Base-by-base conservation (phyloP, 2,113 vertebrate species). In the Pyrgilauda ruficollis region DNA sequence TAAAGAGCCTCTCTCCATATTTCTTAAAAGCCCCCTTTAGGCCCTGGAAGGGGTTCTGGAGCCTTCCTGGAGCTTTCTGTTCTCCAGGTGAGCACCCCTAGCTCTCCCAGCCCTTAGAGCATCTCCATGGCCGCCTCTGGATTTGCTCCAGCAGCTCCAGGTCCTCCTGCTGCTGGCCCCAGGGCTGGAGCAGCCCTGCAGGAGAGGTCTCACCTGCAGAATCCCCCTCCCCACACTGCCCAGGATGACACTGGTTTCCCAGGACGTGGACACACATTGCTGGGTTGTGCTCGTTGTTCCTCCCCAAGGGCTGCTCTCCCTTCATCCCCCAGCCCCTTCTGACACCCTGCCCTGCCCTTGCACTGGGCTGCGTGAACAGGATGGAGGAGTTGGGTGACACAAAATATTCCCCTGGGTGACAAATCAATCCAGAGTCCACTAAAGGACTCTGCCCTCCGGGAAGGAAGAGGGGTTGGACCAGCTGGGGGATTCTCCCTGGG, bases 191-290 rank as follows among this genome's bases (percentile, higher is more conserved):
- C 27, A 75, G 31, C 2, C 3, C 49, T 87, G 9, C 39, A 50
- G 69, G 43, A 30, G 63, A 2, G 2, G 11, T 73, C n/a, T 43
- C 47, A 37, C 6, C 15, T 39, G 15, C 8, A 75, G 26, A 58
- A 63, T 27, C 43, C 0, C 39, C 24, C 37, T 56, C 0, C 1
- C n/a, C 75, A 55, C 0, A 0, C 35, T 56, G 9, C 80, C 58
- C 59, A 50, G 52, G 39, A 7, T 3, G 2, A 1, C 0, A 0
- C 1, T 44, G 77, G 46, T 4, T 15, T 50, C 46, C 46, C 73
- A 35, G 13, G 52, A 41, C 70, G 26, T 3, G 2, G 30, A 11
- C 1, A 2, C 20, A 10, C 15, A 7, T 3, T 37, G 33, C n/a
- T 4, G 3, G 37, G 6, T 33, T 7, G 4, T 1, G 20, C 21